phyloP scores from a whole-genome alignment of 1,140 invertebrate species.

The Dendrolimus kikuchii region DNA sequence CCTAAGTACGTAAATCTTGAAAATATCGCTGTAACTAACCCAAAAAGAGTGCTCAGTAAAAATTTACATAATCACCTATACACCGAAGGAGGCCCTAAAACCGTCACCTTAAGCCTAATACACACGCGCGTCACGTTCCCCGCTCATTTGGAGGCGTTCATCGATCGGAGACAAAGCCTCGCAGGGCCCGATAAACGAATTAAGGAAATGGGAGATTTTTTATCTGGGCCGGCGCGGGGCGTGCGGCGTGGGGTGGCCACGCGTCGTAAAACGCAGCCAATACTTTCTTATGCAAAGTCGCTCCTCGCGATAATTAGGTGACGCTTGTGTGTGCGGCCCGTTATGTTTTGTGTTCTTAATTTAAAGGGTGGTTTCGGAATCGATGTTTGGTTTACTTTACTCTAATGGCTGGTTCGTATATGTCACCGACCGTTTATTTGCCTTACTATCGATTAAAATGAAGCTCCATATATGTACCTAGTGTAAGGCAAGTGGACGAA shows the following conservation, averaged over 20 bases:
- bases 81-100: conserved; percentile 15
- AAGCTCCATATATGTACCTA: no score
- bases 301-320: conserved; percentile 62
- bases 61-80: conserved; percentile 5
- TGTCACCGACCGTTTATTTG: no score
- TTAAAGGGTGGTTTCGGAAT: conserved; percentile 14
- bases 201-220: conserved; percentile 72
- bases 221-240: conserved; percentile 55
- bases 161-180: conserved; percentile 70
- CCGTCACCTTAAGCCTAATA: conserved; percentile 51
- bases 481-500: no score
- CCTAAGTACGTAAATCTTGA: no score
- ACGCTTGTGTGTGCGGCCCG: conserved; percentile 21
- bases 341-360: conserved; percentile 49
- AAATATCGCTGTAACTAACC: no score
- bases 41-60: no score
- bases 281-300: conserved; percentile 70
- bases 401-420: no score
- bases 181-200: conserved; percentile 68
- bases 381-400: neutral
- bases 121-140: conserved; percentile 62
- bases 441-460: no score
- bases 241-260: conserved; percentile 46
- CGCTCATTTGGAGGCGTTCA: conserved; percentile 64
- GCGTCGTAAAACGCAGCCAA: conserved; percentile 66